Percentiles rank a stretch among this genome's conserved stretches.
Evolutionary conservation across 2,888 invertebrate genomes (phyloP).

Genomic region (Hypomecis atomaria): DNA sequence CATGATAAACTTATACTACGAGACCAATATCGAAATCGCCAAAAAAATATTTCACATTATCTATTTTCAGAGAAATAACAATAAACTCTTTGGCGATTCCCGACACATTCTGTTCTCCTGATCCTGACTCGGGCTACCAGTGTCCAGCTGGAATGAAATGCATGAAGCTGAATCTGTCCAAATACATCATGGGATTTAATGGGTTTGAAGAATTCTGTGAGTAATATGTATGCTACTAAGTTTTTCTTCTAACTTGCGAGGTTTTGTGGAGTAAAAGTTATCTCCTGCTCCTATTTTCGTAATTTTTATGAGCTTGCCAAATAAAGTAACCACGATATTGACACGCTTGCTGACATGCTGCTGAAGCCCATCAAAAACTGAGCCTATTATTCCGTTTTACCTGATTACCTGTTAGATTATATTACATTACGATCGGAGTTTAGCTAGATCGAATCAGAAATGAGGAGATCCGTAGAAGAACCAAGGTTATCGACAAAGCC

Average conservation of each 20-base stretch:
- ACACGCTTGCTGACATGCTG: no score
- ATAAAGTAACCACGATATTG: no score
- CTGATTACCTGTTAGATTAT: not conserved
- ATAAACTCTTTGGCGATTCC: constrained; percentile 98
- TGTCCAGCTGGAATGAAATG: constrained; percentile 99
- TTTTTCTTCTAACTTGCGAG: no score
- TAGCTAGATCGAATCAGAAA: no score
- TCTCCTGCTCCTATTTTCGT: no score
- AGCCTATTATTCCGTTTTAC: not conserved
- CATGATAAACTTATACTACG: no score
- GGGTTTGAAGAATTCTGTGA: constrained; percentile 97
- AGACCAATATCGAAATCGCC: no score
- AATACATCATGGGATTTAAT: constrained; percentile 98
- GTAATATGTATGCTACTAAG: not conserved
- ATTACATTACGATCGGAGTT: constrained; percentile 1
- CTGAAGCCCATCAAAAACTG: no score
- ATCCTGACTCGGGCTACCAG: constrained; percentile 96
- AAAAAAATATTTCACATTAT: not conserved
- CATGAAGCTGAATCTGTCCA: constrained; percentile 95
- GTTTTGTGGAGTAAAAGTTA: no score
- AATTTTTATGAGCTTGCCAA: no score
- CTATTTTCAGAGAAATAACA: constrained; percentile 89
- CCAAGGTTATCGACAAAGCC: no score
- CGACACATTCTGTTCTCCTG: constrained; percentile 98
- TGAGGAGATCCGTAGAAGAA: no score